Conservation (phyloP, 2,113 vertebrate species). For the Sinocyclocheilus anshuiensis region DNA sequence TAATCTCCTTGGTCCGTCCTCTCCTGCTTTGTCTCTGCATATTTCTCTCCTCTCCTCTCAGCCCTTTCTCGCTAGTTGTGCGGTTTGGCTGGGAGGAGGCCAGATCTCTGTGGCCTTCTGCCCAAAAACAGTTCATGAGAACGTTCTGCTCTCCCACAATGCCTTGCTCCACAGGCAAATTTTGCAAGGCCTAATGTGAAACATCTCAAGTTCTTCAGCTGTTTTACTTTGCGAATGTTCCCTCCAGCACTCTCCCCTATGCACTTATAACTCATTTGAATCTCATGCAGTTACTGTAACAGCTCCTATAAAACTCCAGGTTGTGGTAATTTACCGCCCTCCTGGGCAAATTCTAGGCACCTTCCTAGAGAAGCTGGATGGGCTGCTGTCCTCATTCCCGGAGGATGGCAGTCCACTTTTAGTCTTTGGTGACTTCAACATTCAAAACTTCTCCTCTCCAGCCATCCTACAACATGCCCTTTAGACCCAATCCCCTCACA, state of each 20-base stretch:
- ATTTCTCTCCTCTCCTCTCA: neutral
- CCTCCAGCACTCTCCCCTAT: neutral
- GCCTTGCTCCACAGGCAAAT: slow-evolving; percentile 14
- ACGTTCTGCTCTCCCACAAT: slow-evolving; percentile 20
- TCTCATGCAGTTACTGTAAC: no score
- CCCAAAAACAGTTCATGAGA: slow-evolving; percentile 48
- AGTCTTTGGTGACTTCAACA: no score
- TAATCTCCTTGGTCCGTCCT: slow-evolving; percentile 14
- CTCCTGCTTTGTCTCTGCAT: slow-evolving; percentile 2
- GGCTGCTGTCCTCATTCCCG: no score
- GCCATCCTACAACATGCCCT: no score
- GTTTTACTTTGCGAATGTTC: neutral
- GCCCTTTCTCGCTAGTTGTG: slow-evolving; percentile 8
- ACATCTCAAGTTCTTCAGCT: neutral
- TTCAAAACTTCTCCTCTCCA: no score
- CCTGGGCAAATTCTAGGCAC: no score
- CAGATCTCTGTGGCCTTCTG: slow-evolving; percentile 36
- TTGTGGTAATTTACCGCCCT: no score
- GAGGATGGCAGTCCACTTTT: no score
- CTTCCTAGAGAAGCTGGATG: no score
- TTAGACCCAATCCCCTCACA: no score
- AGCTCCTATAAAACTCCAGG: no score
- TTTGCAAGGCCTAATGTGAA: neutral
- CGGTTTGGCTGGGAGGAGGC: slow-evolving; percentile 29
- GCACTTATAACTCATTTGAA: no score